Evolutionary conservation across 53 echinoderm and acorn worm genomes (phyloP).

Genomic region (Temnopleurus reevesii): DNA sequence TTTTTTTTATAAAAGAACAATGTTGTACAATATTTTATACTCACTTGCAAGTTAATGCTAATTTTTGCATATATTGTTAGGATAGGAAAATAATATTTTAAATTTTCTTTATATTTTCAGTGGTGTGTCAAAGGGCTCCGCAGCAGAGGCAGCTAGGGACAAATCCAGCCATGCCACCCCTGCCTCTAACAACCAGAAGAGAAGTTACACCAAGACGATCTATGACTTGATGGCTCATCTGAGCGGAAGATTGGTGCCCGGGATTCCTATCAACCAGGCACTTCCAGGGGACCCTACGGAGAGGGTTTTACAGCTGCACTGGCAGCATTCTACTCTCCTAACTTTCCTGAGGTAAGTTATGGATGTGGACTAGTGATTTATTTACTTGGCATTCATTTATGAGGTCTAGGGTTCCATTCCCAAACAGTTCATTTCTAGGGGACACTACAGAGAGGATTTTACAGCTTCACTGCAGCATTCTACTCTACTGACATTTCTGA

Average conservation of each 20-base stretch:
- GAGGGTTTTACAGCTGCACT: constrained; percentile 94
- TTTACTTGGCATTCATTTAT: too few relatives aligned
- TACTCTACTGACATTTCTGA: constrained; percentile 89
- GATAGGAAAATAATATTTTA: too few relatives aligned
- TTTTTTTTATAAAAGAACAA: too few relatives aligned
- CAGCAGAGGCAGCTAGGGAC: constrained; percentile 82
- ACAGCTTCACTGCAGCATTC: constrained; percentile 97
- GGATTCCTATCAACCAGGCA: constrained; percentile 98
- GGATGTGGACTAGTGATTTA: too few relatives aligned
- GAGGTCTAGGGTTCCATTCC: constrained; percentile 93
- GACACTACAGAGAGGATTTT: constrained; percentile 93
- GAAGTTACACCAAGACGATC: constrained; percentile 85
- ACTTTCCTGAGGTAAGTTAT: constrained; percentile 90
- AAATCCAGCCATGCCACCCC: constrained; percentile 79
- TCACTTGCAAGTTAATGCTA: too few relatives aligned
- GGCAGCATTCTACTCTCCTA: constrained; percentile 94
- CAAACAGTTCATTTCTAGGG: too few relatives aligned
- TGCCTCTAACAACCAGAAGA: constrained; percentile 92
- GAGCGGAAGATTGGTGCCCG: constrained; percentile 91
- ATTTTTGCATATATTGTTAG: too few relatives aligned
- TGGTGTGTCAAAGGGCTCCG: constrained; percentile 88
- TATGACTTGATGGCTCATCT: constrained; percentile 98
- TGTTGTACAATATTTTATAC: too few relatives aligned
- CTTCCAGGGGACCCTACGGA: constrained; percentile 89
- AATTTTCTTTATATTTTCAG: too few relatives aligned